Conservation (phyloP, 1,140 invertebrate species). For the Hermetia illucens region DNA sequence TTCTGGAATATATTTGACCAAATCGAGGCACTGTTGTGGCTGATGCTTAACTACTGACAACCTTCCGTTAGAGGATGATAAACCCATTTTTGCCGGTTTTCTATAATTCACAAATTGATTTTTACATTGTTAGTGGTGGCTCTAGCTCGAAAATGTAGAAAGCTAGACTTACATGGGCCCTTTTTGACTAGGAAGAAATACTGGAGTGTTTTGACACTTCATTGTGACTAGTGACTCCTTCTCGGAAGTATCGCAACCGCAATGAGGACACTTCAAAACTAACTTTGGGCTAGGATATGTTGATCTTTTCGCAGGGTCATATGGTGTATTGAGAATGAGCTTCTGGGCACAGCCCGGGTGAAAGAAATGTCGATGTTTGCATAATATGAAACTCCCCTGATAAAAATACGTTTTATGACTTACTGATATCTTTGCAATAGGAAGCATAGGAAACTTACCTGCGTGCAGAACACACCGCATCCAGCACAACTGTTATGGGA, state of each 20-base stretch:
- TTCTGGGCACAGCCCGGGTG: conserved; percentile 28
- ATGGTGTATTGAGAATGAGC: conserved; percentile 24
- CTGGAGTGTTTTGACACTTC: conserved; percentile 28
- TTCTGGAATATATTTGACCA: conserved; percentile 27
- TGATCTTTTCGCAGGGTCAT: conserved; percentile 34
- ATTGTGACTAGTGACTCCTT: conserved; percentile 31
- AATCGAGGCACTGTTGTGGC: conserved; percentile 13
- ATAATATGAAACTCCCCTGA: conserved; percentile 27
- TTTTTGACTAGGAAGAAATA: conserved; percentile 25
- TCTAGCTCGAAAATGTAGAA: not conserved
- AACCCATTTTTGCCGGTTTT: conserved; percentile 9
- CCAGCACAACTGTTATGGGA: conserved; percentile 80
- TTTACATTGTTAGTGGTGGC: not conserved
- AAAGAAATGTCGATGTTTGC: conserved; percentile 29
- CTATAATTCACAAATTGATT: conserved; percentile 2
- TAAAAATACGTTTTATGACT: not conserved
- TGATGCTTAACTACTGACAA: conserved; percentile 1
- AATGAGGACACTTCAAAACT: conserved; percentile 56
- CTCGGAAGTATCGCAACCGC: conserved; percentile 42
- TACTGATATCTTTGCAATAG: not conserved
- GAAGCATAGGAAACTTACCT: conserved; percentile 43
- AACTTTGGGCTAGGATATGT: conserved; percentile 24
- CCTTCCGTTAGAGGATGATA: too few relatives aligned
- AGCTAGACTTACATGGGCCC: conserved; percentile 16
- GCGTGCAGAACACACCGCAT: conserved; percentile 83